These are phyloP conservation scores for Pyrgilauda ruficollis DNA, from an alignment of 2,113 vertebrate species.

Conservation along the genomic window DNA sequence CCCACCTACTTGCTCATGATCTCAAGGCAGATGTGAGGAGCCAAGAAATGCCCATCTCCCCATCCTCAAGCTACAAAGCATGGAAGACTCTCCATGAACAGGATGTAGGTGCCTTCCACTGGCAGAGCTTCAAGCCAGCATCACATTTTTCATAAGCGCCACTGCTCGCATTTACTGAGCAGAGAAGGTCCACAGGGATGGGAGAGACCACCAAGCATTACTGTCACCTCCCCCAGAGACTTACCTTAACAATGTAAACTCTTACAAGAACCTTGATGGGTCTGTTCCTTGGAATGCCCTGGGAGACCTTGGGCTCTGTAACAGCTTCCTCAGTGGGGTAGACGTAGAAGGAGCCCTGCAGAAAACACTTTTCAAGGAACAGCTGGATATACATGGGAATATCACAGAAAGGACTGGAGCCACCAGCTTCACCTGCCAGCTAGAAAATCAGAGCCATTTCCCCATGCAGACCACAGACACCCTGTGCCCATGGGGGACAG, in stretches of 20 bases:
- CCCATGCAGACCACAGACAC: background rate
- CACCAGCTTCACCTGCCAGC: background rate
- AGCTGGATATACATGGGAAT: background rate
- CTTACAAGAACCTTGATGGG: conserved; percentile 88
- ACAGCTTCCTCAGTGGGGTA: conserved; percentile 80
- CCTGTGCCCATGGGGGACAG: background rate
- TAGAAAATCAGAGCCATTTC: background rate
- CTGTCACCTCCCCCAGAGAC: background rate
- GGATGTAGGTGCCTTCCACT: background rate
- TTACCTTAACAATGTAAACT: conserved; percentile 90
- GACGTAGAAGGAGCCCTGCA: conserved; percentile 88
- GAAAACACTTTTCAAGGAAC: background rate
- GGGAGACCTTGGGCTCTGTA: conserved; percentile 76
- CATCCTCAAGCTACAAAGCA: background rate
- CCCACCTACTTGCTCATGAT: background rate
- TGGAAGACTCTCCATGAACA: background rate
- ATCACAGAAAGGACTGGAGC: background rate
- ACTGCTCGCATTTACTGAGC: background rate
- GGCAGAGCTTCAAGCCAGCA: background rate
- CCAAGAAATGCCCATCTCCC: background rate
- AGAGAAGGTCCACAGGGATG: background rate
- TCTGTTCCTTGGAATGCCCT: conserved; percentile 84
- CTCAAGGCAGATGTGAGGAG: background rate
- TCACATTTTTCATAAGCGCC: background rate
- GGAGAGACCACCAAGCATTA: background rate